phyloP scores from a whole-genome alignment of 2,113 vertebrate genomes.

The Oxygymnocypris stewartii region DNA sequence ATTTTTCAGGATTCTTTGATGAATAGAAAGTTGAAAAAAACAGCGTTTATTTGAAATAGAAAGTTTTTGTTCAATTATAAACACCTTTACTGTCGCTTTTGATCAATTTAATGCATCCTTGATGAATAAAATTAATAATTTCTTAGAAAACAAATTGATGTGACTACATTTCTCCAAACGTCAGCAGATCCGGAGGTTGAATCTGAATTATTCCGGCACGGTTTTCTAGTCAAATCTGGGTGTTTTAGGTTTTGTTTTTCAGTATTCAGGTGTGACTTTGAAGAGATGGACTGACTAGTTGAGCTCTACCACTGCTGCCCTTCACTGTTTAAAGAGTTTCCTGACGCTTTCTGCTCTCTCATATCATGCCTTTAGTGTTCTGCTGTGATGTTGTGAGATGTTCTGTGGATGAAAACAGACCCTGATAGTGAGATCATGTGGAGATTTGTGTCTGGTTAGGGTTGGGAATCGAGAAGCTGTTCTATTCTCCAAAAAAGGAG shows the following conservation, averaged over 20 bases:
- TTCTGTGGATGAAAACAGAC: background rate
- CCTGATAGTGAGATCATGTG: background rate
- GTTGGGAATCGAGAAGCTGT: constrained; percentile 9
- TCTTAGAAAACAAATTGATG: background rate
- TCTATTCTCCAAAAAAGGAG: background rate
- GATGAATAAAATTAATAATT: background rate
- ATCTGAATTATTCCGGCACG: background rate
- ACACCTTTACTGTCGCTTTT: background rate
- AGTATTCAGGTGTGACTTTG: constrained; percentile 20
- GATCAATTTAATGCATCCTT: background rate
- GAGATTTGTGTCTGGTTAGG: background rate
- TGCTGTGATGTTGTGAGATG: constrained; percentile 53
- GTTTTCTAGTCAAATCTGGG: background rate
- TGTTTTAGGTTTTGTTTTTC: background rate
- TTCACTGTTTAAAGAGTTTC: constrained; percentile 20
- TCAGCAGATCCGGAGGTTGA: background rate
- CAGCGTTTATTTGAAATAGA: background rate
- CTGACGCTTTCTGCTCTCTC: constrained; percentile 40
- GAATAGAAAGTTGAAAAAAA: background rate
- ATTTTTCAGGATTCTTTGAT: background rate
- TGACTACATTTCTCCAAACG: no score
- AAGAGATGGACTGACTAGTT: constrained; percentile 5
- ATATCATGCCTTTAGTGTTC: constrained; percentile 60
- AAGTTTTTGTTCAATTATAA: background rate
- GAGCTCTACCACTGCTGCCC: background rate